These are phyloP conservation scores for Disparrhopalites patrizii DNA, from an alignment of 2,888 invertebrate genomes.

Conservation along the genomic window DNA sequence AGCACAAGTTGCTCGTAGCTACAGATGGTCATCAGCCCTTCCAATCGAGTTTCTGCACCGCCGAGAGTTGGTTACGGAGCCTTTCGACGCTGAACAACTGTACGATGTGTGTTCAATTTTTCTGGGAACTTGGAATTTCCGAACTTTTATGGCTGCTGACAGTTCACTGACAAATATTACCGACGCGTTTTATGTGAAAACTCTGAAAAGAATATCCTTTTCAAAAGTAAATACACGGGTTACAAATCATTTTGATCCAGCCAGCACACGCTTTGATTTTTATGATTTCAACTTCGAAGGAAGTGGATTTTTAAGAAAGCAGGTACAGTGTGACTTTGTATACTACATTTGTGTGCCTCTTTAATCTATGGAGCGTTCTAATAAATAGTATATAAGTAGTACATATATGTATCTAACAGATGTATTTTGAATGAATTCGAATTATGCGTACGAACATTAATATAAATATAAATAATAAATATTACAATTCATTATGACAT, in stretches of 20 bases:
- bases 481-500: no score
- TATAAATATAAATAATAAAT: no score
- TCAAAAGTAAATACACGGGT: conserved; percentile 2
- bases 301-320: conserved; percentile 44
- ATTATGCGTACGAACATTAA: no score
- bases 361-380: background rate
- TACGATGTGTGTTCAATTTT: conserved; percentile 33
- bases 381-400: background rate
- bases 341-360: no score
- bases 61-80: conserved; percentile 30
- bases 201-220: conserved; percentile 31
- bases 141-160: conserved; percentile 32
- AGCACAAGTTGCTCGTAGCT: no score
- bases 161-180: conserved; percentile 8
- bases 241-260: conserved; percentile 21
- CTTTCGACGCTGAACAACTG: conserved; percentile 35
- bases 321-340: conserved; percentile 34
- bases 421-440: background rate
- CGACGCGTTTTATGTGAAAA: conserved; percentile 29
- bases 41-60: conserved; percentile 31
- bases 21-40: no score
- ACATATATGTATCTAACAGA: no score
- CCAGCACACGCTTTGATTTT: conserved; percentile 28
- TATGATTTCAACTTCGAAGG: conserved; percentile 44
- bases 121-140: conserved; percentile 38